These are phyloP conservation scores for Cancer borealis DNA, from an alignment of 2,888 invertebrate species.

Conservation along the genomic window DNA sequence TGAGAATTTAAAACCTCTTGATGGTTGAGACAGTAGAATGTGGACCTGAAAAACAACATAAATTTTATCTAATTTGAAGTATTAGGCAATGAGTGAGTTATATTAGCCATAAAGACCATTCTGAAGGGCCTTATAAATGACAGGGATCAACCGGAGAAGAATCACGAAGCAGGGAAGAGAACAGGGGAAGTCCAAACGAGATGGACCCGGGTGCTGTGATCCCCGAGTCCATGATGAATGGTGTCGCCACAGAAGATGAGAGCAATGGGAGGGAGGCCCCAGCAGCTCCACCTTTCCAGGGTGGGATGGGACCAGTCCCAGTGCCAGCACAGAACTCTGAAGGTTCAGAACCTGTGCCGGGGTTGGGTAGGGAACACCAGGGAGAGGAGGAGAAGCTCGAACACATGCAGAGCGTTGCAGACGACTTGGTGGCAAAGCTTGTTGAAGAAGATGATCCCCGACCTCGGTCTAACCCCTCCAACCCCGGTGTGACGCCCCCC, in stretches of 20 bases:
- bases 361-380: constrained; percentile 56
- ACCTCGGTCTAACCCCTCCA: constrained; percentile 51
- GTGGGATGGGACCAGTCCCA: constrained; percentile 30
- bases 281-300: constrained; percentile 44
- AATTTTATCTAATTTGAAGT: not conserved
- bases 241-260: constrained; percentile 65
- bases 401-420: constrained; percentile 83
- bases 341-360: constrained; percentile 30
- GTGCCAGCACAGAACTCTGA: constrained; percentile 12
- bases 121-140: not conserved
- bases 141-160: constrained; percentile 47
- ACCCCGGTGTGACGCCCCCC: constrained; percentile 45
- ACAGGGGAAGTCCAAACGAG: constrained; percentile 40
- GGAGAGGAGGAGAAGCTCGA: constrained; percentile 79
- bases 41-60: not conserved
- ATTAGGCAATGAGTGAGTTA: not conserved
- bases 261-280: constrained; percentile 40
- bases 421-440: constrained; percentile 87
- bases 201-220: not conserved
- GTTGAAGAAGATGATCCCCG: constrained; percentile 85
- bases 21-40: not conserved
- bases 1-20: not conserved
- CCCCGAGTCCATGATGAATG: constrained; percentile 56
- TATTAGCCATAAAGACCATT: not conserved
- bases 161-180: constrained; percentile 41